phyloP scores from a whole-genome alignment of 2,113 vertebrate genomes.

The Malurus elegans region DNA sequence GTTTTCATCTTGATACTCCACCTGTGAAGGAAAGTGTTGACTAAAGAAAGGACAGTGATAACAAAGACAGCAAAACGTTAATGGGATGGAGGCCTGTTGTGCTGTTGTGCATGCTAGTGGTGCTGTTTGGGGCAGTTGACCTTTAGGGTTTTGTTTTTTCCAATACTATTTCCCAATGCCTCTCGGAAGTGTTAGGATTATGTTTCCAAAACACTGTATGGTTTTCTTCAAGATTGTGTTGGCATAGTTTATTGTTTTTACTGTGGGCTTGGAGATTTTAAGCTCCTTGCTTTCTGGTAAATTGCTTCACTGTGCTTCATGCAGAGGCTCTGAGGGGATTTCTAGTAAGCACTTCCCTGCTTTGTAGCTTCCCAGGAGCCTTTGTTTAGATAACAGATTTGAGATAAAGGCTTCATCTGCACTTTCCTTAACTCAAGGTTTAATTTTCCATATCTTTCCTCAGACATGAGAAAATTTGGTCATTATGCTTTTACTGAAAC shows the following conservation, averaged over 20 bases:
- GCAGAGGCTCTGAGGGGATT: not conserved
- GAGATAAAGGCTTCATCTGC: not conserved
- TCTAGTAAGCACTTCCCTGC: not conserved
- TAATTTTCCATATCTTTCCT: not conserved
- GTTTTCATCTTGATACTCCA: not conserved
- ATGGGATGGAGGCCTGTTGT: not conserved
- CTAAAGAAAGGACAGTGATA: not conserved
- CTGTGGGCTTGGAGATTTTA: not conserved
- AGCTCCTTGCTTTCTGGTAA: not conserved
- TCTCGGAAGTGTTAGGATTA: not conserved
- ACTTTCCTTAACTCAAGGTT: not conserved
- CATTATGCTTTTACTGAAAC: not conserved
- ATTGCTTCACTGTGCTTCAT: not conserved
- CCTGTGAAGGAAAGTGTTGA: not conserved
- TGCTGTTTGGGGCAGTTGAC: not conserved
- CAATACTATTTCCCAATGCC: not conserved
- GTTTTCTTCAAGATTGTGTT: not conserved
- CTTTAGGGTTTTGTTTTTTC: not conserved
- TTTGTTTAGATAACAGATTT: not conserved
- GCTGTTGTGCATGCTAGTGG: not conserved
- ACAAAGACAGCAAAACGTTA: not conserved
- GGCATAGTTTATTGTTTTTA: not conserved
- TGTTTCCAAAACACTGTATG: not conserved
- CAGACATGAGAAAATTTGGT: not conserved
- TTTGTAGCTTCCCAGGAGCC: not conserved